Evolutionary conservation across 2,113 vertebrate species (phyloP).

Genomic region (Elachura formosa): DNA sequence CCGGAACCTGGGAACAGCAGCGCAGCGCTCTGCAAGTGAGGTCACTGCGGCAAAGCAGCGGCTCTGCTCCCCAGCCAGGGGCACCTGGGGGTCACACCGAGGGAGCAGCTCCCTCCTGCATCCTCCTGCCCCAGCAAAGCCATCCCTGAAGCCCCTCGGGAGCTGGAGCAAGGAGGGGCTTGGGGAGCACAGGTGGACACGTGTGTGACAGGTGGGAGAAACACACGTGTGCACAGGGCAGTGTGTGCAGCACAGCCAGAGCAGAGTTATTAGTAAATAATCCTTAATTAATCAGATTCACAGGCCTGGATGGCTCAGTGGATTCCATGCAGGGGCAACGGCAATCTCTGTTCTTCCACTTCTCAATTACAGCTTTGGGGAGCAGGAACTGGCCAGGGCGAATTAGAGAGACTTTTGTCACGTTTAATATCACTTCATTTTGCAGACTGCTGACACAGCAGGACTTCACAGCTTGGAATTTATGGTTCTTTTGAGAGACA

Average conservation of each 20-base stretch:
- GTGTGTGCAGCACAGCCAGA: background rate
- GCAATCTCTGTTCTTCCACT: conserved; percentile 4
- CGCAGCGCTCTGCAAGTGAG: rapidly evolving
- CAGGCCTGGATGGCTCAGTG: conserved; percentile 8
- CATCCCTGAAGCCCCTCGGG: rapidly evolving
- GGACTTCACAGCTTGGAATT: conserved; percentile 77
- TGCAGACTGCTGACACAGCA: conserved; percentile 83
- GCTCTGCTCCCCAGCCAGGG: background rate
- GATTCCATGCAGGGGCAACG: conserved; percentile 10
- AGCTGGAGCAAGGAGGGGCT: rapidly evolving
- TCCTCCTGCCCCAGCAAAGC: background rate
- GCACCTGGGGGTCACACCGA: background rate
- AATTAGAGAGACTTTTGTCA: conserved; percentile 83
- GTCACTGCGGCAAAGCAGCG: background rate
- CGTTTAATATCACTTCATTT: conserved; percentile 87
- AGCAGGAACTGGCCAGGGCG: conserved; percentile 65
- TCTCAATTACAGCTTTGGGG: conserved; percentile 33
- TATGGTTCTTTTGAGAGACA: conserved; percentile 83
- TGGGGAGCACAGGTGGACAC: rapidly evolving
- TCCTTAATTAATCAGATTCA: conserved; percentile 34
- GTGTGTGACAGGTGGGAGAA: background rate
- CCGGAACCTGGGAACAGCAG: background rate
- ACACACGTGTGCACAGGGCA: rapidly evolving
- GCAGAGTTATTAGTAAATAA: conserved; percentile 54
- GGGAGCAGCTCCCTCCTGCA: rapidly evolving